Evolutionary conservation across 2,888 invertebrate species (phyloP).

Genomic region (Endotricha flammealis): DNA sequence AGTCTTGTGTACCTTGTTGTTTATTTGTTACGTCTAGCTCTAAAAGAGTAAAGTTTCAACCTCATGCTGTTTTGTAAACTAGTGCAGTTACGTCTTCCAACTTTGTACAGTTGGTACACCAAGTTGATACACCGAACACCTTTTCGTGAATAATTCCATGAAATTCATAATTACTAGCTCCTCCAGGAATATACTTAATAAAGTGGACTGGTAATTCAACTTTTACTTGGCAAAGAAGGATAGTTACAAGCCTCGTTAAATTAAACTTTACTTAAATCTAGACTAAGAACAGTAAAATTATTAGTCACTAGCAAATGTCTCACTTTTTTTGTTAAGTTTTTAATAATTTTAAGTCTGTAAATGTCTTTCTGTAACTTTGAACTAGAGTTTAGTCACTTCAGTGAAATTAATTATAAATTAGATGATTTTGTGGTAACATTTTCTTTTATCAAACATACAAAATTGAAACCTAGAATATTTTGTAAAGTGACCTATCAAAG

Average conservation of each 20-base stretch:
- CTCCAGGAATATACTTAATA: conserved; percentile 7
- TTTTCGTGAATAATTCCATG: background rate
- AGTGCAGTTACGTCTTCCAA: background rate
- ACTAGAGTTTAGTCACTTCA: no score
- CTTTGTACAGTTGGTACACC: background rate
- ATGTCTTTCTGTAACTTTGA: no score
- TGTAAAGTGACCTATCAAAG: no score
- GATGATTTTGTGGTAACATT: no score
- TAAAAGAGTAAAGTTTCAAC: background rate
- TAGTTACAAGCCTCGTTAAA: conserved; percentile 5
- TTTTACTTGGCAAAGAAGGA: conserved; percentile 5
- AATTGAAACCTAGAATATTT: no score
- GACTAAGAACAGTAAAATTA: background rate
- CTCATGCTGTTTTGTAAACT: background rate
- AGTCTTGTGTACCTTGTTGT: no score
- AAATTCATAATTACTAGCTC: conserved; percentile 9
- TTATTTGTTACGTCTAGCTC: background rate
- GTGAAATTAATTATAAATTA: no score
- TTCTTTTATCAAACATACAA: no score
- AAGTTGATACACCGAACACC: background rate
- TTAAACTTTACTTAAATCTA: conserved; percentile 3
- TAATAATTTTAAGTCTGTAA: no score
- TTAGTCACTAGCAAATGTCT: no score
- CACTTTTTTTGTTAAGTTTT: no score
- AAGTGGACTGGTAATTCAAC: conserved; percentile 3